Evolutionary conservation across 2,113 vertebrate species (phyloP).

Genomic region (Anser cygnoides): DNA sequence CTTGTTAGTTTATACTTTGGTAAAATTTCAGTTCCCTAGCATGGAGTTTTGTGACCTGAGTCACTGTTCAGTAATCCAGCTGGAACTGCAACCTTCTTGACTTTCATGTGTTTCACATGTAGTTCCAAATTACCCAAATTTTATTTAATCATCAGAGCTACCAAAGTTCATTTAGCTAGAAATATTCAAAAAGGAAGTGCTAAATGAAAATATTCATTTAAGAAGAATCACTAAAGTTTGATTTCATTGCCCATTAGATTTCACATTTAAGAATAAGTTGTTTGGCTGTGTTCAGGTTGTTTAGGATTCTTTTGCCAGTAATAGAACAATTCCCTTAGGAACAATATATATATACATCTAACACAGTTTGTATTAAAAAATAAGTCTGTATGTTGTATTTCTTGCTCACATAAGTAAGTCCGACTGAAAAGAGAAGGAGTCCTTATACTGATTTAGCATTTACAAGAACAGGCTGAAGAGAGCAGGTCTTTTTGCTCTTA

Average conservation of each 20-base stretch:
- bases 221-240: neutral
- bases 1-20: neutral
- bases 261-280: neutral
- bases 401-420: neutral
- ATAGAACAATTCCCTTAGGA: neutral
- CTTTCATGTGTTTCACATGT: neutral
- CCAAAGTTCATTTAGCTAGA: neutral
- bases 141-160: neutral
- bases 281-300: neutral
- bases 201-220: neutral
- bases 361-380: neutral
- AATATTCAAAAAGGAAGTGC: neutral
- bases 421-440: neutral
- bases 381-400: neutral
- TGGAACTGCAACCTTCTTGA: neutral
- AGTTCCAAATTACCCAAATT: neutral
- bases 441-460: neutral
- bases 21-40: neutral
- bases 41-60: neutral
- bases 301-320: neutral
- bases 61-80: neutral
- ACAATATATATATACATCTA: neutral
- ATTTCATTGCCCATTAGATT: neutral
- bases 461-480: neutral
- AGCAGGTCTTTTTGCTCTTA: neutral